A percentile compares a stretch with the other conserved stretches of the same genome.
These are phyloP conservation scores for Dicrostonyx torquatus DNA, from an alignment of 2,797 vertebrate species.

Conservation along the genomic window DNA sequence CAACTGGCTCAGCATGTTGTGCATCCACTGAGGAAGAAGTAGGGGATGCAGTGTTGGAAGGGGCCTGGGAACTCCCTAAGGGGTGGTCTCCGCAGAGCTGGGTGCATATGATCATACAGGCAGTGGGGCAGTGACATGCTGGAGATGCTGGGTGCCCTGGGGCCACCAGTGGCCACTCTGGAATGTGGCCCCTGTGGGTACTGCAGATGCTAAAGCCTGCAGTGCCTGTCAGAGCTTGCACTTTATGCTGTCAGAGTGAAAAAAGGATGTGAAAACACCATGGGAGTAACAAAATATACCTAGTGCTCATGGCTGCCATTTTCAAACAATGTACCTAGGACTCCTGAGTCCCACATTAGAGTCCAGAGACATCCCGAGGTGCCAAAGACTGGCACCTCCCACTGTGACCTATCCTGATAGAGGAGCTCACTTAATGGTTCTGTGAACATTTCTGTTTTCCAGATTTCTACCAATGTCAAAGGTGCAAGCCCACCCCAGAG, in stretches of 20 bases:
- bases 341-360: not conserved
- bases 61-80: not conserved
- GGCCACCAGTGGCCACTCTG: not conserved
- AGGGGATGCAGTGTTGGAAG: accelerated
- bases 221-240: not conserved
- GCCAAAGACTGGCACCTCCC: not conserved
- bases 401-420: no score
- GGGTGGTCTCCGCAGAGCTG: not conserved
- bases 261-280: not conserved
- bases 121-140: no score
- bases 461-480: not conserved
- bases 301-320: not conserved
- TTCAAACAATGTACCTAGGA: not conserved
- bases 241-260: not conserved
- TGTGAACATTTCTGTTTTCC: not conserved
- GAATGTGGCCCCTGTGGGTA: not conserved
- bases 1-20: conserved; percentile 85
- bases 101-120: no score
- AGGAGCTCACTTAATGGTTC: not conserved
- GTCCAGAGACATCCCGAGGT: not conserved
- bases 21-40: conserved; percentile 81
- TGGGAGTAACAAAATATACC: not conserved
- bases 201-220: not conserved
- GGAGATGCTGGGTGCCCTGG: not conserved
- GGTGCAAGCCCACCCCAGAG: not conserved